Evolutionary conservation across 2,113 vertebrate genomes (phyloP), one percentile per base, ranked within the genome.

Genomic region (Myiagra hebetior): DNA sequence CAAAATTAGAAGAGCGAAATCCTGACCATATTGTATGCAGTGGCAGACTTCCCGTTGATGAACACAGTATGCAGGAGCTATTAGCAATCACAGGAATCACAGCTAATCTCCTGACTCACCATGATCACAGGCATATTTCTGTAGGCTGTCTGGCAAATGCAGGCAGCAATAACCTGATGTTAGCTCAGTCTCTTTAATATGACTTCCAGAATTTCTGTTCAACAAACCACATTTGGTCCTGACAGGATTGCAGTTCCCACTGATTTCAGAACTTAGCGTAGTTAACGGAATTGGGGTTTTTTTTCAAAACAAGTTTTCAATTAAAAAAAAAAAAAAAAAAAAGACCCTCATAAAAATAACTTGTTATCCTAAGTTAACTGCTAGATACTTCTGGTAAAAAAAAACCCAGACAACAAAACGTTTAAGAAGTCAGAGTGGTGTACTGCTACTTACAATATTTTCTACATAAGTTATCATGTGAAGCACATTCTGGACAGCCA

Each of bases 81-180:
- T 83, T 85, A 94, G 24, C 59, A 95, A 65, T 96, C 44, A 80
- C 70, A 91, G 82, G 82, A 95, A 79, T 91, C 63, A 87, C 72
- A 94, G 70, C 42, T 91, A 91, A 93, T 91, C 89, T 92, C 78
- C 74, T 85, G 57, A 35, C 78, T 95, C 90, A 76, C 57, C 74
- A 87, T 22, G 70, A 70, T 77, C 78, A 88, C 63, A 88, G 31
- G 15, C 27, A 0, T 53, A 70, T 88, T 90, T 91, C 78, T 95
- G 78, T 63, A 62, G 63, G 59, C 30, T 69, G 33, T 73, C 75
- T 96, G 85, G 82, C 46, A 94, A 93, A 83, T 3, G 2, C 63
- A 70, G 47, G 46, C 23, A 5, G 67, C 37, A 87, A 69, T 68
- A 89, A 90, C 42, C 50, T 90, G 65, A 63, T 79, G 56, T 83